Percentiles rank a stretch among this genome's conserved stretches.
Evolutionary conservation across 2,888 invertebrate genomes (phyloP).

Genomic region (Dendrolimus houi): DNA sequence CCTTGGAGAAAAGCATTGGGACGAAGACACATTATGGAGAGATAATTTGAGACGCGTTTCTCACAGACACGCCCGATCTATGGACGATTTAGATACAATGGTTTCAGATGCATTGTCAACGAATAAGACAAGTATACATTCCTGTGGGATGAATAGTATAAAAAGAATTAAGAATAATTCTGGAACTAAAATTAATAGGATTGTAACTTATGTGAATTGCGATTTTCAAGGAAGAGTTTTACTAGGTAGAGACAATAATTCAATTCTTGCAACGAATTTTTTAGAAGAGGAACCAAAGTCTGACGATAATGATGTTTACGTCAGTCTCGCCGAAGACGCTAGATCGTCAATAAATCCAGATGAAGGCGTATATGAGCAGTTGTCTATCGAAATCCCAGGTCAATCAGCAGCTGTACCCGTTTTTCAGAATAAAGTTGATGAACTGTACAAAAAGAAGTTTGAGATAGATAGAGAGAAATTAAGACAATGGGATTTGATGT

Average conservation of each 20-base stretch:
- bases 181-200: conserved; percentile 76
- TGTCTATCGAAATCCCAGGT: conserved; percentile 54
- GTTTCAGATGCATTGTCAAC: conserved; percentile 31
- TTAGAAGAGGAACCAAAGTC: conserved; percentile 40
- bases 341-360: conserved; percentile 43
- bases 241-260: conserved; percentile 39
- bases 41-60: conserved; percentile 87
- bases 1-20: conserved; percentile 86
- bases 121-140: conserved; percentile 37
- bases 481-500: conserved; percentile 92
- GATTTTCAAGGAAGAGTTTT: conserved; percentile 73
- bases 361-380: conserved; percentile 76
- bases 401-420: conserved; percentile 18
- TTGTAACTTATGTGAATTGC: conserved; percentile 88
- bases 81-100: conserved; percentile 84
- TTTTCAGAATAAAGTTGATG: conserved; percentile 14
- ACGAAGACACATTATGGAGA: conserved; percentile 88
- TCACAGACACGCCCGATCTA: conserved; percentile 86
- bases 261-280: conserved; percentile 24
- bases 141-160: conserved; percentile 56
- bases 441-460: conserved; percentile 57
- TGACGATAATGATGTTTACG: conserved; percentile 72
- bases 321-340: conserved; percentile 58
- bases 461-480: conserved; percentile 90
- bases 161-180: conserved; percentile 54